A percentile compares a stretch with the other conserved stretches of the same genome.
Evolutionary conservation across 2,113 vertebrate species (phyloP).

Genomic region (Marmota monax): DNA sequence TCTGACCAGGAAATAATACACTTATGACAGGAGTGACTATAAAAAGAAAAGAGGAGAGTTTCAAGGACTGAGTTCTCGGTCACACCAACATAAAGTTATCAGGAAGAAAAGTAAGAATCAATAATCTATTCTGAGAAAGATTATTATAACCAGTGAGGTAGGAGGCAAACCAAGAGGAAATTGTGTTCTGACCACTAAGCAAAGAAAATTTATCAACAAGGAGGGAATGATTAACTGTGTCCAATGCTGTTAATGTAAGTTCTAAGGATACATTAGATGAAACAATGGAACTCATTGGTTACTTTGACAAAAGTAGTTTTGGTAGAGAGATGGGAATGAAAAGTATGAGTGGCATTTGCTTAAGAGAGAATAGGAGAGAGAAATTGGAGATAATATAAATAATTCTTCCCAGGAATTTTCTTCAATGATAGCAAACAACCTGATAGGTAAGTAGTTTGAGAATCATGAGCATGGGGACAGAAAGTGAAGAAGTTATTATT

Average conservation of each 20-base stretch:
- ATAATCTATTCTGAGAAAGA: background rate
- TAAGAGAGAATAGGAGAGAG: constrained; percentile 18
- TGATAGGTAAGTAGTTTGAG: background rate
- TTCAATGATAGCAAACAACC: background rate
- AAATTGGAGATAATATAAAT: constrained; percentile 4
- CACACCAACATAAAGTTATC: background rate
- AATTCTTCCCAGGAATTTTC: background rate
- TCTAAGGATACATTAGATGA: background rate
- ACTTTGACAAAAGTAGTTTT: background rate
- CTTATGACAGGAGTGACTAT: background rate
- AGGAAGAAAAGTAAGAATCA: constrained; percentile 3
- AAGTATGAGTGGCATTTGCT: background rate
- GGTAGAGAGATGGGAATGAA: background rate
- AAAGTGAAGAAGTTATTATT: constrained; percentile 18
- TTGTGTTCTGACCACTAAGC: background rate
- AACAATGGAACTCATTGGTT: background rate
- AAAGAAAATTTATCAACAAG: background rate
- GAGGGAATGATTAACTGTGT: background rate
- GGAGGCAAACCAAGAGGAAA: constrained; percentile 7
- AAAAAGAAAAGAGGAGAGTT: background rate
- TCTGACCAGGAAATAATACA: background rate
- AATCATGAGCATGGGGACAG: background rate
- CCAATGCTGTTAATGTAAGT: background rate
- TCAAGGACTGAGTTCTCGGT: background rate
- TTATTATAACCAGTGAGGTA: background rate